phyloP scores from a whole-genome alignment of 2,888 invertebrate species.

The Anorthoa munda region DNA sequence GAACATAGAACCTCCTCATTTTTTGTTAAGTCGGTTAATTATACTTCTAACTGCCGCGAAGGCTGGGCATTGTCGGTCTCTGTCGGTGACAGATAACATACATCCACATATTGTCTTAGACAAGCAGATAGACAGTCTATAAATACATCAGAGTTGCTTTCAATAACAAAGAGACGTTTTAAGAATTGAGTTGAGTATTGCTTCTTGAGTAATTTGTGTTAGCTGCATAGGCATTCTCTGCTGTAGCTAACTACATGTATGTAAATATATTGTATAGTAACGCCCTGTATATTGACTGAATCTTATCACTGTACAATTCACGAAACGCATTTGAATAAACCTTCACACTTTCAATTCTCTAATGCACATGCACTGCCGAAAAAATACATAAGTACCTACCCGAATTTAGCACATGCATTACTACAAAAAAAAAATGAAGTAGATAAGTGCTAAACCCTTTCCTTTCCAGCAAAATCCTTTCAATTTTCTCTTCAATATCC shows the following conservation, averaged over 20 bases:
- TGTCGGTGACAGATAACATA: background rate
- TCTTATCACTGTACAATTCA: background rate
- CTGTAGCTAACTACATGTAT: background rate
- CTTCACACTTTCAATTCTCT: background rate
- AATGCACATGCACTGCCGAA: background rate
- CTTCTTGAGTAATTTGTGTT: background rate
- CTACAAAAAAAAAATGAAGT: background rate
- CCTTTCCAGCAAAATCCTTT: background rate
- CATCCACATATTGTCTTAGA: background rate
- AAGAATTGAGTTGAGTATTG: background rate
- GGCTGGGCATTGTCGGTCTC: background rate
- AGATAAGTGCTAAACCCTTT: background rate
- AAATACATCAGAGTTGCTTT: background rate
- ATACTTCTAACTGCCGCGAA: background rate
- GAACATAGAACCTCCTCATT: too few species aligned
- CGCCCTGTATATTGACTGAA: background rate
- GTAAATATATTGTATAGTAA: background rate
- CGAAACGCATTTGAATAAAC: conserved; percentile 2
- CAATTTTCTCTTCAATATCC: conserved; percentile 17
- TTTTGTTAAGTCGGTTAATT: too few species aligned
- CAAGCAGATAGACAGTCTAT: too few species aligned
- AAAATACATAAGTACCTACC: conserved; percentile 2
- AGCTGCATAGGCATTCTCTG: background rate
- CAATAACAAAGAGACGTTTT: background rate
- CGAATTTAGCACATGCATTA: background rate